Evolutionary conservation across 37 sponge, comb jelly and placozoan genomes (phyloP), one percentile per base, ranked within the genome.

Genomic region (Theonella swinhoei): DNA sequence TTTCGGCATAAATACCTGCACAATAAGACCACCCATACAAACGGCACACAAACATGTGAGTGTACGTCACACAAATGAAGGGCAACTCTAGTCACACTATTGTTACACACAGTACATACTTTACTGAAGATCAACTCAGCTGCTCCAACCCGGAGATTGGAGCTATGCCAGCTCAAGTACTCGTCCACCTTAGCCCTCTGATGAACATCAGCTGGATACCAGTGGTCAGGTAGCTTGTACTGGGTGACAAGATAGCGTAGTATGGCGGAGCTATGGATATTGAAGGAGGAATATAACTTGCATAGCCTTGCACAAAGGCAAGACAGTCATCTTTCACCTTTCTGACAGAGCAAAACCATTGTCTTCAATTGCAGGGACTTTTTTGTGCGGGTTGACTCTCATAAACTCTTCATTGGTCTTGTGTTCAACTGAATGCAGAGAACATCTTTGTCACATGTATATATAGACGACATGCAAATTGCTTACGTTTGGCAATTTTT

Each of bases 321-420:
- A 62, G 24, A 22, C 37, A 31, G 9, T 22, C 39, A 65, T 22
- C 8, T 23, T 59, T 30, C 62, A 92, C 92, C 92, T 92, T 80
- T 92, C 93, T 40, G 80, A 88, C 22, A 92, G 78, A 8, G 33
- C 1, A 62, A 92, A 92, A 0, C 89, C 93, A 86, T 85, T 81
- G 72, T 92, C 89, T 54, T 88, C 87, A 32, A 92, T 88, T 5
- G 93, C 82, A 36, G 93, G 93, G 5, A 92, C 86, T 43, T 62
- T 81, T 39, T 70, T 76, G 64, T 42, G 43, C 20, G 93, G 86
- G 30, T 35, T 76, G 24, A 88, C 74, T 38, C 80, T 75, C 32
- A 32, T 36, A 39, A 88, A 88, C 23, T 88, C 93, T 32, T 92
- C 92, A 3, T 79, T 83, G 23, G 61, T 78, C 30, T 47, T 71